phyloP scores from a whole-genome alignment of 1,140 invertebrate genomes.

The Brachionus sp. region DNA sequence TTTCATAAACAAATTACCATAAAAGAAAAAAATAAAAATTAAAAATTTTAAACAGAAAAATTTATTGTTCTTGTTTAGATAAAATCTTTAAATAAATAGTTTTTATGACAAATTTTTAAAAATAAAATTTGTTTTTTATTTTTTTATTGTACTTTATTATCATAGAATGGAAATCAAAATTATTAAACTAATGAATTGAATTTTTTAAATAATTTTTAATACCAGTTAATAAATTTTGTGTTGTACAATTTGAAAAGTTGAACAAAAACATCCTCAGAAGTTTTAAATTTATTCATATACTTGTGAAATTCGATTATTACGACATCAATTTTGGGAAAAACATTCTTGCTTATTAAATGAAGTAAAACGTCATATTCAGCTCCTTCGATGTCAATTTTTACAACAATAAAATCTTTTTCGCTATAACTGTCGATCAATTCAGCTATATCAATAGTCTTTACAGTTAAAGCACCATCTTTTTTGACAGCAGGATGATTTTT shows the following conservation, averaged over 20 bases:
- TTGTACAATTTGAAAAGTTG: neutral
- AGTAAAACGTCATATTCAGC: neutral
- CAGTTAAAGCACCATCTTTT: neutral
- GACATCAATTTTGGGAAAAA: neutral
- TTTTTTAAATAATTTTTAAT: neutral
- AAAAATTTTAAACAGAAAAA: too few relatives aligned
- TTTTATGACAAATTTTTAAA: too few relatives aligned
- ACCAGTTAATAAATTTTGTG: neutral
- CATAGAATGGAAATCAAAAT: too few relatives aligned
- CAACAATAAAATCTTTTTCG: neutral
- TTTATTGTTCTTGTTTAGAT: too few relatives aligned
- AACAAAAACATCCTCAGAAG: neutral
- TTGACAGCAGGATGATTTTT: neutral
- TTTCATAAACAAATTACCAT: too few relatives aligned
- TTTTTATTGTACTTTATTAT: too few relatives aligned
- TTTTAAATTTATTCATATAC: neutral
- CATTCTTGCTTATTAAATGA: neutral
- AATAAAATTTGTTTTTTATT: too few relatives aligned
- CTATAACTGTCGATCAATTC: neutral
- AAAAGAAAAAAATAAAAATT: too few relatives aligned
- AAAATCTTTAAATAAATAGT: too few relatives aligned
- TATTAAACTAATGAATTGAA: too few relatives aligned
- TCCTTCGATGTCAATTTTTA: slow-evolving; percentile 15
- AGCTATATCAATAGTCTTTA: neutral
- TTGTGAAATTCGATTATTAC: neutral